Evolutionary conservation across 2,797 vertebrate genomes (phyloP).

Genomic region (Galaxias olidus): DNA sequence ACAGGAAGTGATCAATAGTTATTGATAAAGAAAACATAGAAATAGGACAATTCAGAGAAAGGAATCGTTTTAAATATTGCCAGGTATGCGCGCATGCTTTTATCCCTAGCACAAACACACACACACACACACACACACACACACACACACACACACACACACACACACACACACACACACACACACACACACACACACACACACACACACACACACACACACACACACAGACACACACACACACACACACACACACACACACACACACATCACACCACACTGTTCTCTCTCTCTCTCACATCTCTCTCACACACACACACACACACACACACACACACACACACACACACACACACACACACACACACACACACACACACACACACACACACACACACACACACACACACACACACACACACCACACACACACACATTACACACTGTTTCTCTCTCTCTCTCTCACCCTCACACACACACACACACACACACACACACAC

Average conservation of each 20-base stretch:
- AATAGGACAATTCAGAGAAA: neutral
- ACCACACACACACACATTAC: conserved; percentile 61
- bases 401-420: conserved; percentile 34
- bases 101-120: neutral
- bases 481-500: conserved; percentile 9
- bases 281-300: no score
- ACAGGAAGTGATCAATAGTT: neutral
- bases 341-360: conserved; percentile 63
- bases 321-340: conserved; percentile 14
- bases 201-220: conserved; percentile 20
- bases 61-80: no score
- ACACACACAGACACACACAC: conserved; percentile 14
- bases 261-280: no score
- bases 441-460: no score
- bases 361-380: neutral
- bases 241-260: conserved; percentile 10
- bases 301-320: neutral
- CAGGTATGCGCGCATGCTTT: no score
- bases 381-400: conserved; percentile 11
- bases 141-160: conserved; percentile 2
- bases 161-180: conserved; percentile 14
- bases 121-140: conserved; percentile 2
- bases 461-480: conserved; percentile 9
- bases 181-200: conserved; percentile 14
- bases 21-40: neutral